Conservation (phyloP, 1,140 invertebrate species). For the Drosophila asahinai region DNA sequence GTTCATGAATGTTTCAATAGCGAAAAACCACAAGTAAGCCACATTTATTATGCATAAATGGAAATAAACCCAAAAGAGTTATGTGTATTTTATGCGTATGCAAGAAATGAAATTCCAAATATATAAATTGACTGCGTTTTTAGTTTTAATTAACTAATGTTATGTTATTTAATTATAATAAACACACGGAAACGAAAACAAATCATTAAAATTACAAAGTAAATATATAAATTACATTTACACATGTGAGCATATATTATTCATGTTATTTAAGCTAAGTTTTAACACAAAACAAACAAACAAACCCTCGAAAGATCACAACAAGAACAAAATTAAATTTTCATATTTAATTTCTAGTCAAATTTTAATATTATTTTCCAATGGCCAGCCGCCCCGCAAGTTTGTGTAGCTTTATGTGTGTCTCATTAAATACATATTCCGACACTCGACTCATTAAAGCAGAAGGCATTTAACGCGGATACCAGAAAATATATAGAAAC, state of each 20-base stretch:
- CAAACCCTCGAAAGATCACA: conserved; percentile 28
- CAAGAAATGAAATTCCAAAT: conserved; percentile 76
- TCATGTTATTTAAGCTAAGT: conserved; percentile 59
- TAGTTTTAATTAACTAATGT: conserved; percentile 77
- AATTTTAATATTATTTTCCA: conserved; percentile 63
- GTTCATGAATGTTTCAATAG: conserved; percentile 45
- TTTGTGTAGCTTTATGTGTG: conserved; percentile 21
- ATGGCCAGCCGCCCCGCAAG: conserved; percentile 16
- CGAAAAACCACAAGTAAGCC: conserved; percentile 13
- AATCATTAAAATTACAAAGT: conserved; percentile 55
- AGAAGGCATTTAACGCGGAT: conserved; percentile 57
- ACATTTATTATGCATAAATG: conserved; percentile 10
- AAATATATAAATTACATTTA: conserved; percentile 36
- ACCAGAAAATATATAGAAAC: conserved; percentile 35
- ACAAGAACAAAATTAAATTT: conserved; percentile 50
- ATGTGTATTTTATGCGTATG: conserved; percentile 48
- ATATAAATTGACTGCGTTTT: conserved; percentile 79
- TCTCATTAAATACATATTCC: conserved; percentile 11
- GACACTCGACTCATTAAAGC: conserved; percentile 17
- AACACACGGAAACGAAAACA: conserved; percentile 30
- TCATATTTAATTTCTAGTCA: conserved; percentile 77
- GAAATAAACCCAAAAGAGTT: conserved; percentile 38
- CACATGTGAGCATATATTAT: conserved; percentile 25
- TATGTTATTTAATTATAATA: conserved; percentile 81
- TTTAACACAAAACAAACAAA: conserved; percentile 38